A percentile compares a stretch with the other conserved stretches of the same genome.
phyloP scores from a whole-genome alignment of 2,797 vertebrate species.

The Ibycter americanus region DNA sequence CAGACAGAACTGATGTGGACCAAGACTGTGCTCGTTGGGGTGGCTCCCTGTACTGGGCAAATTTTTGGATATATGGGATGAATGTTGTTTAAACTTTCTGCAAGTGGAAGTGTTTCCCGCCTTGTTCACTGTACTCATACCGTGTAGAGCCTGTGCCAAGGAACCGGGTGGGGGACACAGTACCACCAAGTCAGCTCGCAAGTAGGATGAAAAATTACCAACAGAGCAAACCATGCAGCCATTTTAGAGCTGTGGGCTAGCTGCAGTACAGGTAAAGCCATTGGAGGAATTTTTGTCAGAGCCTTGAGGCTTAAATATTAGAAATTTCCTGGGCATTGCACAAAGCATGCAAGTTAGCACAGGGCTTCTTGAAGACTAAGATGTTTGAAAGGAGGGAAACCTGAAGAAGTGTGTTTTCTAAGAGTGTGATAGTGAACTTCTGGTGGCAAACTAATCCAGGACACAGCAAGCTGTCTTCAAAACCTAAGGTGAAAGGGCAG shows the following conservation, averaged over 20 bases:
- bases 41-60: neutral
- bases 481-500: neutral
- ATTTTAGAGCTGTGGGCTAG: neutral
- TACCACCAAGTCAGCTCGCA: rapidly evolving
- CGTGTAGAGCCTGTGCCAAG: rapidly evolving
- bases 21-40: rapidly evolving
- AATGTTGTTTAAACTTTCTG: rapidly evolving
- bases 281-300: neutral
- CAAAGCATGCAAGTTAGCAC: rapidly evolving
- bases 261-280: neutral
- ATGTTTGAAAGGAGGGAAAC: neutral
- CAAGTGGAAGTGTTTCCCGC: rapidly evolving
- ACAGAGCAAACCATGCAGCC: neutral
- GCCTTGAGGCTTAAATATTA: neutral
- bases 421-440: neutral
- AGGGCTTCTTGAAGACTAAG: neutral
- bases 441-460: neutral
- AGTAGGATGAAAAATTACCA: neutral
- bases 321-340: neutral
- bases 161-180: rapidly evolving
- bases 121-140: neutral
- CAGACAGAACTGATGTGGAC: rapidly evolving
- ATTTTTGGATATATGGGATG: rapidly evolving
- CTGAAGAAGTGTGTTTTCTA: rapidly evolving
- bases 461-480: neutral